These are phyloP conservation scores for Apamea epomidion DNA, from an alignment of 2,888 invertebrate species.

Conservation along the genomic window DNA sequence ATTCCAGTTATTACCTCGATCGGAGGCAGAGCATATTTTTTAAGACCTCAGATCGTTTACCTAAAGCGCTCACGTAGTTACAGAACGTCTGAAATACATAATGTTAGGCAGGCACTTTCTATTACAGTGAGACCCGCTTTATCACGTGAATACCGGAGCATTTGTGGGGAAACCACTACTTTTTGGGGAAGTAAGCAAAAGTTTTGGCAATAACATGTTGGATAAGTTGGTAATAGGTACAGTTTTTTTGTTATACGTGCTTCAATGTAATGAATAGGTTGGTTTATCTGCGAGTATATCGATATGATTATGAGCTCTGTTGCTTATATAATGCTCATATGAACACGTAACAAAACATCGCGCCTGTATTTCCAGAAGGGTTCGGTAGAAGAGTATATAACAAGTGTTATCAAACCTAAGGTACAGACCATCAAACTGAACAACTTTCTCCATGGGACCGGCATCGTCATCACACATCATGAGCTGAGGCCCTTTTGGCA, in stretches of 20 bases:
- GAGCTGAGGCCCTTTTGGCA: too few species aligned
- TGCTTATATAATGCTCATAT: neutral
- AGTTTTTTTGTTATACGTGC: neutral
- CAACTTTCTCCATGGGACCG: too few species aligned
- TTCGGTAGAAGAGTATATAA: too few species aligned
- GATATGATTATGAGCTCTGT: neutral
- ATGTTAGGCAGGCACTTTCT: conserved; percentile 50
- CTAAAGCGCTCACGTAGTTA: conserved; percentile 56
- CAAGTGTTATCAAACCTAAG: too few species aligned
- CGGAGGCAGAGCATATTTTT: conserved; percentile 31
- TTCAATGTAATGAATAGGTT: neutral
- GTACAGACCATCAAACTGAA: too few species aligned
- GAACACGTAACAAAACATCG: neutral
- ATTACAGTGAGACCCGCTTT: conserved; percentile 38
- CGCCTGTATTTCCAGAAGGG: too few species aligned
- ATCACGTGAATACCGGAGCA: conserved; percentile 52
- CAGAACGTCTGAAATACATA: conserved; percentile 59
- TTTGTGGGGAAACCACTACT: neutral
- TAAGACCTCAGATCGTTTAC: conserved; percentile 37
- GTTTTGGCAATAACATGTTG: conserved; percentile 17
- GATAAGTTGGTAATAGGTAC: neutral
- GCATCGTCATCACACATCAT: too few species aligned
- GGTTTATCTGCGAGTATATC: neutral
- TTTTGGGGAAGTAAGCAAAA: conserved; percentile 13
- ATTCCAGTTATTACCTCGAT: conserved; percentile 12